Evolutionary conservation across 2,113 vertebrate species (phyloP).

Genomic region (Tupaia tana): DNA sequence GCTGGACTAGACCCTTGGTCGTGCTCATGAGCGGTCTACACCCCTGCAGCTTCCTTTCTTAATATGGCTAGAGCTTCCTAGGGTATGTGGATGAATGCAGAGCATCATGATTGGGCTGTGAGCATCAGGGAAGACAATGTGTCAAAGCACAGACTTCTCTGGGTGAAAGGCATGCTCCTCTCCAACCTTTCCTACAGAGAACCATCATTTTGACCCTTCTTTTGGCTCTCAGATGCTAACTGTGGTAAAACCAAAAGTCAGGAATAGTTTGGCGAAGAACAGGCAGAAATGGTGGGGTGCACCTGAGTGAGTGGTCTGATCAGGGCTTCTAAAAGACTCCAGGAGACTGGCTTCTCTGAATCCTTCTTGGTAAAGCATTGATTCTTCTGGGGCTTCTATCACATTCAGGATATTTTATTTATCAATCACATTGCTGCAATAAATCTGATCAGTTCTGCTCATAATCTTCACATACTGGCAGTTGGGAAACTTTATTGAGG

Average conservation of each 20-base stretch:
- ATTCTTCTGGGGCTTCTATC: neutral
- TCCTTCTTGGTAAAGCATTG: neutral
- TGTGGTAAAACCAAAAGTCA: neutral
- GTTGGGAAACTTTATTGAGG: constrained; percentile 16
- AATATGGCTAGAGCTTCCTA: neutral
- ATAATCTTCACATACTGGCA: neutral
- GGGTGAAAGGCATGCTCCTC: neutral
- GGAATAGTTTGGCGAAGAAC: neutral
- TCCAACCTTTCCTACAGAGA: neutral
- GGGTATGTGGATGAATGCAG: neutral
- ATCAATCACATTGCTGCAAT: neutral
- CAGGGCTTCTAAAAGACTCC: neutral
- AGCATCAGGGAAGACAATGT: neutral
- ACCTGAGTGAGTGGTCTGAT: neutral
- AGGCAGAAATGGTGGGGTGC: neutral
- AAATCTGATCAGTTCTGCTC: constrained; percentile 29
- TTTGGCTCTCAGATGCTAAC: neutral
- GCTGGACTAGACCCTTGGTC: neutral
- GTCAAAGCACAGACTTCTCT: neutral
- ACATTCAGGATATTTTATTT: constrained; percentile 38
- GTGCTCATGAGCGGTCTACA: neutral
- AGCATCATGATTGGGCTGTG: neutral
- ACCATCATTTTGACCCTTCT: neutral
- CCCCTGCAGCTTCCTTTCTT: neutral
- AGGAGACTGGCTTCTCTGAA: neutral